These are phyloP conservation scores for Pristionchus fissidentatus DNA, from an alignment of 2,888 invertebrate genomes.

Conservation along the genomic window DNA sequence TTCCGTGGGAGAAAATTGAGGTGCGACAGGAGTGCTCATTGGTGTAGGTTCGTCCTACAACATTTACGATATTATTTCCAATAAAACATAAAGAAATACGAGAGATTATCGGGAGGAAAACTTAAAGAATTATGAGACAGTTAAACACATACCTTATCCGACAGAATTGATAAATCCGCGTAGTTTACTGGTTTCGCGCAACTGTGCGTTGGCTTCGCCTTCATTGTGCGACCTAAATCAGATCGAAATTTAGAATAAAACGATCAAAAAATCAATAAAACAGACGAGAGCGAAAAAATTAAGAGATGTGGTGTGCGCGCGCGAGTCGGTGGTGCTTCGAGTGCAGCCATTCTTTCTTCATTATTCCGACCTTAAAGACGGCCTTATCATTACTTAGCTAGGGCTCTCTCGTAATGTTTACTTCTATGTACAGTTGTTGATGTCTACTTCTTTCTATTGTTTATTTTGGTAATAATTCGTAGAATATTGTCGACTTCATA, in stretches of 20 bases:
- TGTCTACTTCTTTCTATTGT: too few species aligned
- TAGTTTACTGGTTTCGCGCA: background rate
- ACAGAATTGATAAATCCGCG: background rate
- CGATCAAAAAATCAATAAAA: background rate
- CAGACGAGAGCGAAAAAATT: background rate
- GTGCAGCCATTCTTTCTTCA: too few species aligned
- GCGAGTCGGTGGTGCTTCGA: too few species aligned
- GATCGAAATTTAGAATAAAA: background rate
- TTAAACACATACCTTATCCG: background rate
- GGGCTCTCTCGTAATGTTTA: too few species aligned
- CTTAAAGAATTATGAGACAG: too few species aligned
- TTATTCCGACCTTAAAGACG: too few species aligned
- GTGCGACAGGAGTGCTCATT: background rate
- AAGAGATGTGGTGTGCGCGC: background rate
- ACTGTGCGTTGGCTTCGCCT: background rate
- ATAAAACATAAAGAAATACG: background rate
- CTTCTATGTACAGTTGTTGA: too few species aligned
- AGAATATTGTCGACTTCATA: too few species aligned
- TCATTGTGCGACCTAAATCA: background rate
- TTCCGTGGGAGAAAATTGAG: slow-evolving; percentile 16
- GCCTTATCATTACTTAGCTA: too few species aligned
- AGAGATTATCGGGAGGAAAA: too few species aligned
- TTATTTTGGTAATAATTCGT: too few species aligned
- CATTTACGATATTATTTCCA: too few species aligned
- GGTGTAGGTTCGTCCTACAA: background rate